Percentiles rank a stretch among this genome's conserved stretches.
phyloP scores from a whole-genome alignment of 1,140 invertebrate genomes.

The Pomacea maculata region DNA sequence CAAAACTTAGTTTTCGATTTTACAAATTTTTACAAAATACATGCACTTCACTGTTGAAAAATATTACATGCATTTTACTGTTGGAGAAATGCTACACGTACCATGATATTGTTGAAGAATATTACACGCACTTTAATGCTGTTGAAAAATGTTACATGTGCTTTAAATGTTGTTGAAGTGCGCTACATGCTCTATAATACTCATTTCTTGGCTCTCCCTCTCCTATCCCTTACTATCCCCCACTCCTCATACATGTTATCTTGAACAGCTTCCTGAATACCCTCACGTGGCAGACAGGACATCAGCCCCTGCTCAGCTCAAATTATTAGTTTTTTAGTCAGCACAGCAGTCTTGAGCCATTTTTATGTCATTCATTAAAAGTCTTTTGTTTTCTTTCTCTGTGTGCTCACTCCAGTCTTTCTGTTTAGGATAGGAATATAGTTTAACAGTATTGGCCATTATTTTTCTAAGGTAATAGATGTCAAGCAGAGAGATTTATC shows the following conservation, averaged over 20 bases:
- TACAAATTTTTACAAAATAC: neutral
- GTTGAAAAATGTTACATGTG: neutral
- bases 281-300: neutral
- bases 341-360: neutral
- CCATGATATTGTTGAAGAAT: neutral
- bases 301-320: neutral
- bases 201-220: neutral
- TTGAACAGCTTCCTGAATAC: neutral
- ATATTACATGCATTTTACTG: neutral
- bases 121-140: neutral
- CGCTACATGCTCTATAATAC: neutral
- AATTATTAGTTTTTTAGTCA: neutral
- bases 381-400: neutral
- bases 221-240: neutral
- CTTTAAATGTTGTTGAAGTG: neutral
- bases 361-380: neutral
- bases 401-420: no score
- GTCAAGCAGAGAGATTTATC: no score
- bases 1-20: neutral
- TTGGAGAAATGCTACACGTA: neutral
- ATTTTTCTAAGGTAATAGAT: no score
- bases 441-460: neutral
- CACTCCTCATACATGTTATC: neutral
- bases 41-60: neutral
- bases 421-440: neutral